These are phyloP conservation scores for Tympanoctomys barrerae DNA, from an alignment of 2,797 vertebrate species.

Conservation along the genomic window DNA sequence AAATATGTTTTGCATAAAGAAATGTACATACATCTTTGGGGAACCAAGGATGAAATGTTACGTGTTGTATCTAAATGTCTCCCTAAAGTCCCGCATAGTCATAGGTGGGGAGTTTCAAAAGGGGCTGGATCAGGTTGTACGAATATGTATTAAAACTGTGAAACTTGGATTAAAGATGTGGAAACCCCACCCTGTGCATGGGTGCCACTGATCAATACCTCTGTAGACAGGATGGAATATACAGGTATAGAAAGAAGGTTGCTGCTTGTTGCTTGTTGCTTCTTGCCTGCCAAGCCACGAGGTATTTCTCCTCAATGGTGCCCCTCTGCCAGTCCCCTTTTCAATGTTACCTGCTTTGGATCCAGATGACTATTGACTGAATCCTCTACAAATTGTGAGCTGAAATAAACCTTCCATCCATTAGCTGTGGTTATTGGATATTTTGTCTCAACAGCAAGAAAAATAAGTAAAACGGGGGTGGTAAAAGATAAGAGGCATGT, in stretches of 20 bases:
- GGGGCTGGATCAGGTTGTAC: background rate
- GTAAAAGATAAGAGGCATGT: background rate
- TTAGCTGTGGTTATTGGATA: background rate
- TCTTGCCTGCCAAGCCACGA: background rate
- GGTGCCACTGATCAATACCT: background rate
- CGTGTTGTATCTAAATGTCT: background rate
- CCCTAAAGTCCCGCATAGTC: background rate
- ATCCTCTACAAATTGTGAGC: background rate
- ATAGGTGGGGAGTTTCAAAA: background rate
- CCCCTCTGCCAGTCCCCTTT: background rate
- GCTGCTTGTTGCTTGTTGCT: background rate
- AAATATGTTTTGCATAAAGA: background rate
- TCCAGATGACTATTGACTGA: background rate
- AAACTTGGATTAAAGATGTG: background rate
- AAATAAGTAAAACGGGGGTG: background rate
- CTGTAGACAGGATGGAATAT: background rate
- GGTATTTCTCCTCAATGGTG: background rate
- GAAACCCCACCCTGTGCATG: background rate
- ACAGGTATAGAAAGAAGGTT: background rate
- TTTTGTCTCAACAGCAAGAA: background rate
- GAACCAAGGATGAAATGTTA: background rate
- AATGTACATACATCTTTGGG: background rate
- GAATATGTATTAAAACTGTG: background rate
- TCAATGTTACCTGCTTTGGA: background rate
- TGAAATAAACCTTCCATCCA: background rate